Evolutionary conservation across 1,140 invertebrate genomes (phyloP), one percentile per base, ranked within the genome.

Genomic region (Globodera ellingtonae): DNA sequence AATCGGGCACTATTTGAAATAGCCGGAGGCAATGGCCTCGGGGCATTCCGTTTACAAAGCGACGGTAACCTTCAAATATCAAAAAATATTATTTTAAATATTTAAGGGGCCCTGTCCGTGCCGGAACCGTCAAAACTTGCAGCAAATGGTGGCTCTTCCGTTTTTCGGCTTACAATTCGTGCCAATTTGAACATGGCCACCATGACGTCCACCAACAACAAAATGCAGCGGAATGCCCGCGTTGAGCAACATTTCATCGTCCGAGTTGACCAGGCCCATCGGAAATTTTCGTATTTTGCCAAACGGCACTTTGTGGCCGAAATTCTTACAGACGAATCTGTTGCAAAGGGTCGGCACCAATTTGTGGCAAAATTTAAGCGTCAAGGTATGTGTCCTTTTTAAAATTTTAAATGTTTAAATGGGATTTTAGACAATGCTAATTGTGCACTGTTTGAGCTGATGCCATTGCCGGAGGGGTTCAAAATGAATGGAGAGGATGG

Each of bases 301-400:
- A 65, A 75, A 46, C 46, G 24, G 10, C 24, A 35, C 15, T 84
- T 46, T 50, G 18, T 83, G 7, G 69, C 85, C 67, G 86, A 84
- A 52, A 21, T 83, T 35, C 46, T 72, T 10, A 48, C 44, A 44
- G 85, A 65, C 10, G 72, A 65, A 47, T 13, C 67, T 48, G n/a
- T 62, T 4, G 3, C 67, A 52, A 44, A 59, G 81, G 59, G 62
- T 59, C 46, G 24, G 35, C 24, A 47, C 5, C 67, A 70, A 47
- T 70, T 78, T 48, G 15, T 83, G 10, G 21, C 69, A 15, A 82
- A 83, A 48, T 86, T 86, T 35, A 86, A 85, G 50, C 69, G 75
- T 56, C 18, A 21, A 9, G 82, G 81, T 83, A 10, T 8, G 75
- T 7, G 15, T 4, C 0, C n/a, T 69, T 21, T 79, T 83, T 76